phyloP scores from a whole-genome alignment of 2,797 vertebrate species.

The Sebastes trivittatus region DNA sequence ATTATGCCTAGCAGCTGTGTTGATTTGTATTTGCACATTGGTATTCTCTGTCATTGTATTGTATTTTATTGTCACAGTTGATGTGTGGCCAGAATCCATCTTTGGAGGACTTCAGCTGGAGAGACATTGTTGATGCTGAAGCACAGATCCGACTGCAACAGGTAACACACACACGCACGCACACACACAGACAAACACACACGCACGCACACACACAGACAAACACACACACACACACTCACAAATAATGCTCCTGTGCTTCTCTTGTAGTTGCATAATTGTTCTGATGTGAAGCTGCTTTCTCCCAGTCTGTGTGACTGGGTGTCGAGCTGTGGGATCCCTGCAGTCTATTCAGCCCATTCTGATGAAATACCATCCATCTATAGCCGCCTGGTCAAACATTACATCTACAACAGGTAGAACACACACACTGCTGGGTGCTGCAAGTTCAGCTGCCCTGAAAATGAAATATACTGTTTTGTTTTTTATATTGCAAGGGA shows the following conservation, averaged over 20 bases:
- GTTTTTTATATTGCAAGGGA: too few relatives aligned
- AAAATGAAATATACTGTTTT: too few relatives aligned
- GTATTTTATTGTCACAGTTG: constrained; percentile 41
- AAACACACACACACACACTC: background rate
- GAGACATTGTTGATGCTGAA: constrained; percentile 64
- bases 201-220: background rate
- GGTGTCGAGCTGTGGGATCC: constrained; percentile 68
- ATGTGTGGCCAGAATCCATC: constrained; percentile 70
- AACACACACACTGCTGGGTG: background rate
- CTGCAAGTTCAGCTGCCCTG: too few relatives aligned
- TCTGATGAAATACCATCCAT: constrained; percentile 60
- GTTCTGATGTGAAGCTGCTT: constrained; percentile 43
- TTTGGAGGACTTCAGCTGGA: constrained; percentile 69
- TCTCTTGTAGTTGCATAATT: constrained; percentile 47
- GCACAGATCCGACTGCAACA: constrained; percentile 64
- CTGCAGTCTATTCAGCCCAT: constrained; percentile 53
- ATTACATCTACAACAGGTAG: constrained; percentile 71
- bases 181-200: background rate
- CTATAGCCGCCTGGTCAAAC: constrained; percentile 65
- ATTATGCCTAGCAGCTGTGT: background rate
- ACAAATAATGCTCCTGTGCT: background rate
- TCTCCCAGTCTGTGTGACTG: constrained; percentile 67
- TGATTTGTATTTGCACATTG: background rate
- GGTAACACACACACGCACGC: constrained; percentile 22
- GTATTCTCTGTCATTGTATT: background rate